Conservation (phyloP, 2,113 vertebrate genomes). For the Spizaetus ornatus region DNA sequence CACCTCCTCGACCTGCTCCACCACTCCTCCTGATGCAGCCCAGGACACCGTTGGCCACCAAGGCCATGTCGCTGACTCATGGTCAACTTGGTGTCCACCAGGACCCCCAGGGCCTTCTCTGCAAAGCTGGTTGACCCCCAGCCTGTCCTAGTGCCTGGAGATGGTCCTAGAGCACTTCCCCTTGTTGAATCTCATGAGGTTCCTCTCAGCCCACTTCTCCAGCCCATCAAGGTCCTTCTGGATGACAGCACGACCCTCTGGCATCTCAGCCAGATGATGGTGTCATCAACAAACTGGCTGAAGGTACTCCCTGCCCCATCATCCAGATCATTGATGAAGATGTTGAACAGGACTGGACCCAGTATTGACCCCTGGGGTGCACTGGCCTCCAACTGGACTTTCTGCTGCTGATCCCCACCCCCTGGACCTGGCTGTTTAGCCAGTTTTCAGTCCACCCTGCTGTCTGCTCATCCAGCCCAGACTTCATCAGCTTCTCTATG, state of each 20-base stretch:
- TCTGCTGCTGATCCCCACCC: background rate
- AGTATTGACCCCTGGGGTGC: background rate
- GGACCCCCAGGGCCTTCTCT: background rate
- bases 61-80: background rate
- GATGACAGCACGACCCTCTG: background rate
- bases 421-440: background rate
- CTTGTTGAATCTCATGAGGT: background rate
- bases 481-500: background rate
- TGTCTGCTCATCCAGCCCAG: background rate
- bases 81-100: background rate
- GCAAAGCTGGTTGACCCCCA: background rate
- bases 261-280: background rate
- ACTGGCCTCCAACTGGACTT: background rate
- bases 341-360: background rate
- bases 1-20: background rate
- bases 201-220: background rate
- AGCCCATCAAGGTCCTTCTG: background rate
- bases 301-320: background rate
- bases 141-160: background rate
- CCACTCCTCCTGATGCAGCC: background rate
- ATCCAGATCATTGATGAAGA: background rate
- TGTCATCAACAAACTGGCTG: background rate
- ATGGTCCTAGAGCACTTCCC: background rate
- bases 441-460: background rate
- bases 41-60: background rate